These are phyloP conservation scores for Stegophylla sp. DNA, from an alignment of 2,888 invertebrate genomes.

Conservation along the genomic window DNA sequence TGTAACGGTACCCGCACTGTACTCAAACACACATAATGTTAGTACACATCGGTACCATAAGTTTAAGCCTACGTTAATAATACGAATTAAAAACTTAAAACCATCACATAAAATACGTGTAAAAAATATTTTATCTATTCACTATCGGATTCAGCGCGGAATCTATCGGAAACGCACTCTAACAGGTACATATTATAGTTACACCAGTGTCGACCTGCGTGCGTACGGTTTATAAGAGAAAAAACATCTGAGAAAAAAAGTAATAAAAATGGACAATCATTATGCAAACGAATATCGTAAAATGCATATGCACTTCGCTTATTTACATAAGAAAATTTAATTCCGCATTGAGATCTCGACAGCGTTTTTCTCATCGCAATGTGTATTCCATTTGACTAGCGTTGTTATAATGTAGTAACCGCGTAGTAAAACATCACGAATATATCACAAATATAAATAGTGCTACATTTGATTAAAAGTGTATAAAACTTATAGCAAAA, in stretches of 20 bases:
- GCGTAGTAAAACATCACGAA: too few species aligned
- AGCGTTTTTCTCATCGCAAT: too few species aligned
- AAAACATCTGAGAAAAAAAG: conserved; percentile 33
- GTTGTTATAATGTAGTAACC: too few species aligned
- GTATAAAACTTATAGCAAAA: too few species aligned
- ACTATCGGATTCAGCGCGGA: neutral
- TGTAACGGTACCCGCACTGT: neutral
- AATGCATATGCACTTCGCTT: neutral
- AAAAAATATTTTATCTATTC: neutral
- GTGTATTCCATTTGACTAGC: too few species aligned
- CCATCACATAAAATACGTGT: neutral
- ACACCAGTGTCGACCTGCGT: neutral
- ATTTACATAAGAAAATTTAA: conserved; percentile 14
- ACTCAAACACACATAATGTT: too few species aligned
- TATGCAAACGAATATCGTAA: conserved; percentile 14
- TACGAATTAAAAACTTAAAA: neutral
- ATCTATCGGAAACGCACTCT: neutral
- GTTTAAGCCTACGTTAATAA: too few species aligned
- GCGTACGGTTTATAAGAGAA: neutral
- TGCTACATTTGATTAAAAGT: too few species aligned
- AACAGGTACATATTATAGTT: neutral
- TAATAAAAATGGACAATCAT: conserved; percentile 12
- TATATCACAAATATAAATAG: too few species aligned
- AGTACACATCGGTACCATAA: too few species aligned
- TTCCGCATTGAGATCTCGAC: conserved; percentile 23